Conservation (phyloP, 2,888 invertebrate genomes). For the Lasioglossum lativentre region DNA sequence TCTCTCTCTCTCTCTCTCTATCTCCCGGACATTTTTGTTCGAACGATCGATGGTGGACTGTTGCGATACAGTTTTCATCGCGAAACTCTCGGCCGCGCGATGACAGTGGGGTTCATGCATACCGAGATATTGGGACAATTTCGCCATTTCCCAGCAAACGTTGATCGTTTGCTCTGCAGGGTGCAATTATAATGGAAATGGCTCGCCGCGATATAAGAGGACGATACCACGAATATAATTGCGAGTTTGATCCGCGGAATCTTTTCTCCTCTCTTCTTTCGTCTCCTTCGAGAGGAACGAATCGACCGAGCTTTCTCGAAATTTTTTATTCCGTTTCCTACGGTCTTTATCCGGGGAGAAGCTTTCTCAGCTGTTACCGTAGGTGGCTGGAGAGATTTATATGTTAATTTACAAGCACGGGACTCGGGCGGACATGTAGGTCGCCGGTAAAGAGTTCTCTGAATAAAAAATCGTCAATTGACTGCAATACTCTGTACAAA, state of each 20-base stretch:
- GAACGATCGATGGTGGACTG: slow-evolving; percentile 37
- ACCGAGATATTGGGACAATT: slow-evolving; percentile 54
- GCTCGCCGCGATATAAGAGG: slow-evolving; percentile 22
- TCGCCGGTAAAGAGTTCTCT: neutral
- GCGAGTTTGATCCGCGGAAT: slow-evolving; percentile 11
- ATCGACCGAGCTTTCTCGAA: neutral
- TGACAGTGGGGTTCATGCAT: slow-evolving; percentile 38
- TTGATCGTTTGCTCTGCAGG: slow-evolving; percentile 47
- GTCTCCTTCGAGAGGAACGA: neutral
- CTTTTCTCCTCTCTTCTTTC: neutral
- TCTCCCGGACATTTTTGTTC: neutral
- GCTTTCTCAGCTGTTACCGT: slow-evolving; percentile 13
- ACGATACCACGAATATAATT: slow-evolving; percentile 34
- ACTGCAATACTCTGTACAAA: neutral
- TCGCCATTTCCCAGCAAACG: slow-evolving; percentile 56
- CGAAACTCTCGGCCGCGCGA: slow-evolving; percentile 1
- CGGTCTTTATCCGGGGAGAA: neutral
- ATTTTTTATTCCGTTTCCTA: slow-evolving; percentile 4
- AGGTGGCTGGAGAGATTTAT: slow-evolving; percentile 5
- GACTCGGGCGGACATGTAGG: neutral
- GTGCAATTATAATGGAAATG: slow-evolving; percentile 57
- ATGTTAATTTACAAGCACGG: slow-evolving; percentile 12
- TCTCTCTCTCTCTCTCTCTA: neutral
- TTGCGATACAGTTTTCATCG: slow-evolving; percentile 48
- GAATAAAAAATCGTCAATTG: neutral